phyloP scores from a whole-genome alignment of 1,140 invertebrate genomes.

The Neodiprion fabricii region DNA sequence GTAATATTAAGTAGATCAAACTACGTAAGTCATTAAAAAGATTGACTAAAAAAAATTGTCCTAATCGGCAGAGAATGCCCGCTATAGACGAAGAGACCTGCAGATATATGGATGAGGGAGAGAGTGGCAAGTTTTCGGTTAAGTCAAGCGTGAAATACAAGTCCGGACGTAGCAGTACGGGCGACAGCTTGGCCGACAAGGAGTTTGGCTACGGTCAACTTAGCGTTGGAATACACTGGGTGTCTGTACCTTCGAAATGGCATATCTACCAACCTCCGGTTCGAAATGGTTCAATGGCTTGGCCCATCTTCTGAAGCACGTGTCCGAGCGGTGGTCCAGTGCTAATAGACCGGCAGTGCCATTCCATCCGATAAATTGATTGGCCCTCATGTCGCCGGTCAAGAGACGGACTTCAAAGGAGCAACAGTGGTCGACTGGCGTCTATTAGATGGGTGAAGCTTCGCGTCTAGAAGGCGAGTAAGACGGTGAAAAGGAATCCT shows the following conservation, averaged over 20 bases:
- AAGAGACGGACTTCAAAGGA: conserved; percentile 2
- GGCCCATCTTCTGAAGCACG: background rate
- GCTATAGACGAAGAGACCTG: background rate
- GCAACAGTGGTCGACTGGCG: background rate
- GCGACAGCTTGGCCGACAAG: conserved; percentile 58
- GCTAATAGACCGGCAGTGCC: background rate
- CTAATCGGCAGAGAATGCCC: background rate
- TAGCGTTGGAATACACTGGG: conserved; percentile 45
- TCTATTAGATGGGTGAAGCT: background rate
- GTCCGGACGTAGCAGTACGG: conserved; percentile 53
- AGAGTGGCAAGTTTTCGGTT: conserved; percentile 54
- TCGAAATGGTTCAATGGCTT: background rate
- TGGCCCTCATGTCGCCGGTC: background rate
- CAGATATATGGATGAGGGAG: background rate
- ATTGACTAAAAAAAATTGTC: background rate
- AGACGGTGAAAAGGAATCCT: background rate
- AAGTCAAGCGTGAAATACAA: conserved; percentile 55
- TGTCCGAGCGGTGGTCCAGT: background rate
- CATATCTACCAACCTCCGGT: background rate
- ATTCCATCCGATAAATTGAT: conserved; percentile 6
- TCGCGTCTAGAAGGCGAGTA: background rate
- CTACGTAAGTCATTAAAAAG: background rate
- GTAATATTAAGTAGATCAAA: background rate
- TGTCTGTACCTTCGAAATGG: background rate
- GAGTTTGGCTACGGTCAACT: conserved; percentile 52